A percentile compares a stretch with the other conserved stretches of the same genome.
Evolutionary conservation across 92 coral and sea anemone species (phyloP).

Genomic region (Actinernus sp.): DNA sequence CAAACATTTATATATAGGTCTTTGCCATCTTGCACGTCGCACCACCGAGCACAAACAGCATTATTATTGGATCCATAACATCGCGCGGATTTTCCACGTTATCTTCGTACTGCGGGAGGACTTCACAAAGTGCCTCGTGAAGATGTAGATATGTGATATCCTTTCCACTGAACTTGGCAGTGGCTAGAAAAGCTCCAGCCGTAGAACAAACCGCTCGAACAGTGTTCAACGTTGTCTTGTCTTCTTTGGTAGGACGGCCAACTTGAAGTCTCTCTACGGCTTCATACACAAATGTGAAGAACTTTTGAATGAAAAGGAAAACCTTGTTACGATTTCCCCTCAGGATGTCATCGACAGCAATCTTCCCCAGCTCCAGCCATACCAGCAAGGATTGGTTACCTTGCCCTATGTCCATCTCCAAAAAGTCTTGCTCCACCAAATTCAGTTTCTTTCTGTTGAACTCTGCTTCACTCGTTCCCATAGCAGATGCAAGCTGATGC

Average conservation of each 20-base stretch:
- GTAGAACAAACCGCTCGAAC: not conserved
- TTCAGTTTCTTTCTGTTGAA: constrained; percentile 1
- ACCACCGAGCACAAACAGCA: constrained; percentile 9
- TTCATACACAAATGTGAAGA: not conserved
- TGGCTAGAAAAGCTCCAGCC: constrained; percentile 33
- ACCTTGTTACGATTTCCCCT: not conserved
- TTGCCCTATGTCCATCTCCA: constrained; percentile 7
- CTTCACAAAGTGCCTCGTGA: constrained; percentile 7
- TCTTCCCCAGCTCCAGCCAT: constrained; percentile 16
- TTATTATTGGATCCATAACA: not conserved
- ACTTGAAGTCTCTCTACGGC: not conserved
- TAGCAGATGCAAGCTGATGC: constrained; percentile 13
- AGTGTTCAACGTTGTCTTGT: constrained; percentile 10
- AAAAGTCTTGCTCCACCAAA: constrained; percentile 10
- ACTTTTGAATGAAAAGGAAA: not conserved
- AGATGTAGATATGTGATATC: constrained; percentile 15
- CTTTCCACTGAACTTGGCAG: constrained; percentile 12
- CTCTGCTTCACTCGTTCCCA: not conserved
- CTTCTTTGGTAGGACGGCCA: constrained; percentile 3
- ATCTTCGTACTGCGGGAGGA: not conserved
- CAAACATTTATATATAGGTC: no score
- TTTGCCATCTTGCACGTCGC: constrained; percentile 31
- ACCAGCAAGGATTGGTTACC: constrained; percentile 17
- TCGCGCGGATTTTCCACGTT: not conserved
- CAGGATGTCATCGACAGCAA: constrained; percentile 9